A percentile compares a stretch with the other conserved stretches of the same genome.
Evolutionary conservation across 2,888 invertebrate species (phyloP).

Genomic region (Pollenia griseotomentosa): DNA sequence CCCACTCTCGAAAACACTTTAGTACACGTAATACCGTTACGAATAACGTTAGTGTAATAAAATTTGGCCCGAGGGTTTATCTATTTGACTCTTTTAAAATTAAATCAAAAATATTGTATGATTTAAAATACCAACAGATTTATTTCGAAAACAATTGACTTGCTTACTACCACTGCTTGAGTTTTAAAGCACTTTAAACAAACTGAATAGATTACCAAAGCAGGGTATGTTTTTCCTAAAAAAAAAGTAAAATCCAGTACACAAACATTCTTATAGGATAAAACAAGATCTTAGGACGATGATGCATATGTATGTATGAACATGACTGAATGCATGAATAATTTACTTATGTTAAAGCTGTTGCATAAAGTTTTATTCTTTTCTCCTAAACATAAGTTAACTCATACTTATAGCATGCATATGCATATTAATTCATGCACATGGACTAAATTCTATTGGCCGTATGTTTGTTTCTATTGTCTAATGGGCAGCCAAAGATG

Average conservation of each 20-base stretch:
- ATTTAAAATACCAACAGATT: too few species aligned
- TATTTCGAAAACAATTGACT: too few species aligned
- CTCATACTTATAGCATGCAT: background rate
- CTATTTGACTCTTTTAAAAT: too few species aligned
- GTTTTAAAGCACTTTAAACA: too few species aligned
- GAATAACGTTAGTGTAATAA: too few species aligned
- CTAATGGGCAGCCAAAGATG: background rate
- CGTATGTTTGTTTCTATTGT: background rate
- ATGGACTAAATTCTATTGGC: background rate
- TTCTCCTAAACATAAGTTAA: conserved; percentile 1
- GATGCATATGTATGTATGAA: background rate
- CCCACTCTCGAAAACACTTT: too few species aligned
- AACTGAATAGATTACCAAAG: too few species aligned
- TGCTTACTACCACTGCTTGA: too few species aligned
- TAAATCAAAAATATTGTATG: too few species aligned
- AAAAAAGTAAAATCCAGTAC: background rate
- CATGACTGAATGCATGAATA: background rate
- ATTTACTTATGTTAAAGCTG: conserved; percentile 5
- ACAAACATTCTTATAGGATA: background rate
- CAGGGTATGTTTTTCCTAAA: background rate
- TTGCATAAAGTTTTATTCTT: conserved; percentile 33
- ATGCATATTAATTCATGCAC: background rate
- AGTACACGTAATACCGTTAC: too few species aligned
- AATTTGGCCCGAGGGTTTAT: too few species aligned
- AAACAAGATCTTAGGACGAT: background rate